Base-by-base conservation (phyloP, 1,140 invertebrate species). In the Bombus waltoni region DNA sequence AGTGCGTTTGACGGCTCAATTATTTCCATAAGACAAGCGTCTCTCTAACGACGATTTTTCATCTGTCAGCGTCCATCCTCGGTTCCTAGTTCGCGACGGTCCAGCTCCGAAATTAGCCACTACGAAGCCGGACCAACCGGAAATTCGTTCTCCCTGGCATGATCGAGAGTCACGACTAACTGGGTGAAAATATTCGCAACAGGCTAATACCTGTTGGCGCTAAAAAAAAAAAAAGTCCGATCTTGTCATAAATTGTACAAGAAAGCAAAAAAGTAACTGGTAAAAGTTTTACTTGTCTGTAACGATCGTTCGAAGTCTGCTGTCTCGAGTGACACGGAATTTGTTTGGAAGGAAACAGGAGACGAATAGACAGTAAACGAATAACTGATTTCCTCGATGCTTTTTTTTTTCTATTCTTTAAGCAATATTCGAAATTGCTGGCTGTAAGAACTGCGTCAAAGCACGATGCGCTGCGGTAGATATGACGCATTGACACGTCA, bases 71-170 rank as follows among this genome's bases (percentile, higher is more conserved):
- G 59, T 59, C 68, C 44, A n/a, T 70, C 28, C 6, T n/a, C 22
- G 2, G 3, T 42, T 13, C 40, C 28, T 40, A 28, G 40, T 40
- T 40, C 47, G 53, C 32, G 32, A 25, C 65, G 75, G 32, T 81
- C 42, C 62, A 76, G 72, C 81, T 84, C 90, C 86, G 88, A 90
- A 91, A 91, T 91, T 91, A 91, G 89, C 88, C 78, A 81, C 79
- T 59, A 80, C 53, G 88, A 90, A 90, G 89, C 86, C 47, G 47
- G 47, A 53, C 47, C 84, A 53, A 90, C 83, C 83, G 76, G 25
- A 68, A 85, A 87, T 87, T 86, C 83, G 80, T 53, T 53, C 47
- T 53, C 47, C 18, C 10, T 18, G 42, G n/a, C 25, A 8, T 62
- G 32, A 44, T 44, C 68, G 68, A 62, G 35, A 47, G 6, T 25